Conservation (phyloP, 2,113 vertebrate genomes). For the Oreotrochilus melanogaster region DNA sequence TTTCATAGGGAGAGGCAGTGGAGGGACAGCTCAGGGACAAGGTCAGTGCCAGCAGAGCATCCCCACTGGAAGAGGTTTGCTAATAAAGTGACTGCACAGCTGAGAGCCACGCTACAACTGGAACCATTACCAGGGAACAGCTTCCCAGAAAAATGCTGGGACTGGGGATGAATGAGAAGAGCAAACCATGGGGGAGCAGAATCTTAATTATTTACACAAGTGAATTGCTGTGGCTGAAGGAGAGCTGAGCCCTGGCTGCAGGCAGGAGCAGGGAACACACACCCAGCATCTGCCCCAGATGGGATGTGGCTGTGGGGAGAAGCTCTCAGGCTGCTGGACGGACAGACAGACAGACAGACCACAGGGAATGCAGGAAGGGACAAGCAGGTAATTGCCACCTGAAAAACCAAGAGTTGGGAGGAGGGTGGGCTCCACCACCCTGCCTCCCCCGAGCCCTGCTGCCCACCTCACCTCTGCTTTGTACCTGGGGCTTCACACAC, state of each 20-base stretch:
- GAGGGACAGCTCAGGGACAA: conserved; percentile 25
- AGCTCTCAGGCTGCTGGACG: background rate
- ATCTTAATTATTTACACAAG: background rate
- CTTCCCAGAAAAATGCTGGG: background rate
- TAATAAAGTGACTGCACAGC: background rate
- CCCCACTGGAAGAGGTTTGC: background rate
- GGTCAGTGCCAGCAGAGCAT: conserved; percentile 23
- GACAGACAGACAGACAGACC: background rate
- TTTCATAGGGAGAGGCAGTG: background rate
- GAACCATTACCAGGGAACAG: background rate
- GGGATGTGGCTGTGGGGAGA: background rate
- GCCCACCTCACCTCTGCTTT: background rate
- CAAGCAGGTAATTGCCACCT: background rate
- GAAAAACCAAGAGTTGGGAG: accelerated
- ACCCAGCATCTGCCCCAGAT: background rate
- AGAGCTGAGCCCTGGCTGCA: background rate
- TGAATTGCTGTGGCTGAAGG: background rate
- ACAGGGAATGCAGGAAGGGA: background rate
- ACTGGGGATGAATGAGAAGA: background rate
- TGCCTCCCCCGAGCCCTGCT: background rate
- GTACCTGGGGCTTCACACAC: accelerated
- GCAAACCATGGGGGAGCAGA: background rate
- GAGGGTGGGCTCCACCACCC: accelerated
- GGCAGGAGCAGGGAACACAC: background rate
- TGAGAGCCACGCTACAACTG: background rate